Base-by-base conservation (phyloP, 2,113 vertebrate species). In the Picathartes gymnocephalus region DNA sequence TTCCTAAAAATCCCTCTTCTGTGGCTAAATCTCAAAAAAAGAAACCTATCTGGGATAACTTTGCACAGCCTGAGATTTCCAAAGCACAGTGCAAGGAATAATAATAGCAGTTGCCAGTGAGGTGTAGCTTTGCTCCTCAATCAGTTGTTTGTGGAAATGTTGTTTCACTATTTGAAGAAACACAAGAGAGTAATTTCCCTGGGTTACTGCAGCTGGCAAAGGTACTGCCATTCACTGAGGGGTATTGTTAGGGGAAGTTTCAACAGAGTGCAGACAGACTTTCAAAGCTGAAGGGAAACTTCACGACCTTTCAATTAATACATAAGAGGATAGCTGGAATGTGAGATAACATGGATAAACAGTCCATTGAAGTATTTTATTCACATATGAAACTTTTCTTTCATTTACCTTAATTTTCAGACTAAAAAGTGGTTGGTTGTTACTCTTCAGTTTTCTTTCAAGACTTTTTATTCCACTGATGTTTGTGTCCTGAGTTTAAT, bases 311-410 rank as follows among this genome's bases (percentile, higher is more conserved):
- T 83, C 86, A 93, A 82, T 92, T 84, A 92, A 87, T 76, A 37
- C 35, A 27, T 78, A 80, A 81, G 66, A 71, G 33, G 57, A 28
- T 51, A 90, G 24, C 54, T 90, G 73, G 72, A 72, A 91, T 72
- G 86, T 42, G 62, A 97, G 74, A 96, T 88, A 92, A 78, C 85
- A 64, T 57, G 56, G 80, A 83, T 62, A 93, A 92, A 78, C 35
- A 64, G 23, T n/a, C 35, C 22, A 65, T 7, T 21, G 4, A 88
- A 57, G 78, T 82, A 48, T 91, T 83, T 96, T 78, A 66, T 70
- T 89, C 76, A 56, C 4, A 62, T 40, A 53, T 12, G 12, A 58
- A 72, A n/a, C 4, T 33, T 30, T 73, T 87, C 53, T 77, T 92
- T 13, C 7, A 9, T 87, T 73, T 73, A 39, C 70, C 70, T 82